A percentile compares a stretch with the other conserved stretches of the same genome.
Evolutionary conservation across 2,113 vertebrate species (phyloP).

Genomic region (Galbula dea): DNA sequence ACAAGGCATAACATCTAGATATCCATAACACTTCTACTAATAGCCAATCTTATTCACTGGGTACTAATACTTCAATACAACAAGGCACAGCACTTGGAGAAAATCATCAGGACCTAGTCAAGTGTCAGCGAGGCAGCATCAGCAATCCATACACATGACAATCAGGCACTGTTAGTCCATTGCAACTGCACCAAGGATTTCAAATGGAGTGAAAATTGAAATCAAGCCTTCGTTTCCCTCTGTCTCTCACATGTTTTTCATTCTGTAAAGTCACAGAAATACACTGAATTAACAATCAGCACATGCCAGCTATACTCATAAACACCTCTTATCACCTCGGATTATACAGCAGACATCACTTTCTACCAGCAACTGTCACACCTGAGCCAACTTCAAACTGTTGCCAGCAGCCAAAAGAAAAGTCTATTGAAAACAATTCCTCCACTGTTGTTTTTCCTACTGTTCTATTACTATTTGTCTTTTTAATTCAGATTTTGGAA

Average conservation of each 20-base stretch:
- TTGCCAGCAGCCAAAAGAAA: not conserved
- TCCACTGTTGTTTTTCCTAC: not conserved
- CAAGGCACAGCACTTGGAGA: not conserved
- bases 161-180: not conserved
- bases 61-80: not conserved
- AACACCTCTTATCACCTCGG: not conserved
- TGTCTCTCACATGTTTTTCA: not conserved
- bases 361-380: not conserved
- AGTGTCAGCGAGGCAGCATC: not conserved
- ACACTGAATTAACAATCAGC: not conserved
- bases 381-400: not conserved
- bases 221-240: not conserved
- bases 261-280: not conserved
- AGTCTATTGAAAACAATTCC: not conserved
- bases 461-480: not conserved
- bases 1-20: accelerated
- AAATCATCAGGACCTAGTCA: not conserved
- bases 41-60: not conserved
- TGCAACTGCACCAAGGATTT: not conserved
- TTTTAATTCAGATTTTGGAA: not conserved
- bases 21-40: not conserved
- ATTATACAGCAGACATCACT: not conserved
- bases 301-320: not conserved
- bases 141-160: not conserved
- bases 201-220: not conserved